Base-by-base conservation (phyloP, 53 echinoderm and acorn worm genomes). In the Henricia sp. region DNA sequence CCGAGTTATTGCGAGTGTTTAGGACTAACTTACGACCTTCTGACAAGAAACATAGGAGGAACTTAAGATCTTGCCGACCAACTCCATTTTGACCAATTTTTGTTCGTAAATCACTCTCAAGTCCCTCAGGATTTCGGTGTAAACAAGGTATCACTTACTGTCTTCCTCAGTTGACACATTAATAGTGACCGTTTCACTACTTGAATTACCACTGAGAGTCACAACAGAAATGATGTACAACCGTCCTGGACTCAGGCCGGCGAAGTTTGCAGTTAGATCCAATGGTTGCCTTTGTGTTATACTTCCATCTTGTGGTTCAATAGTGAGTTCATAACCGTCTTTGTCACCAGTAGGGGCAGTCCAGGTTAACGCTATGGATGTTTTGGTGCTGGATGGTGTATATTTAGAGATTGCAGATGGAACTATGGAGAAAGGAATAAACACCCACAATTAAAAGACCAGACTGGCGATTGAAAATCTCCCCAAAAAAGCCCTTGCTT, bases 211-310 rank as follows among this genome's bases (percentile, higher is more conserved):
- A 74, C 92, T 88, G 43, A 36, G 6, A 19, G 88, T 85, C 36
- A 82, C 64, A 19, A 92, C 73, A 24, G 67, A 37, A 55, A 92
- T 29, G 6, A 24, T 63, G 58, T 92, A 92, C 2, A 0, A 26
- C 33, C 35, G 64, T 27, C 88, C 92, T n/a, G 92, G 85, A 48
- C 52, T 85, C 4, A 92, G 68, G 10, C 30, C 52, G 11, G 37
- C 46, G 24, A 85, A 41, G 19, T 27, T 62, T 21, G 64, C 90
- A 19, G 29, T 71, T 20, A 78, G 54, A 17, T 71, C 20, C 12
- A 23, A 19, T 5, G 53, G 26, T 36, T 50, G 0, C 6, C 14
- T 65, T 24, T 25, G 0, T 2, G 11, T 39, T 48, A 85, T 30
- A 36, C 29, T 48, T 41, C 72, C 72, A 23, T 72, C 85, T 11